phyloP scores from a whole-genome alignment of 2,113 vertebrate genomes.

The Rhipidura dahli region DNA sequence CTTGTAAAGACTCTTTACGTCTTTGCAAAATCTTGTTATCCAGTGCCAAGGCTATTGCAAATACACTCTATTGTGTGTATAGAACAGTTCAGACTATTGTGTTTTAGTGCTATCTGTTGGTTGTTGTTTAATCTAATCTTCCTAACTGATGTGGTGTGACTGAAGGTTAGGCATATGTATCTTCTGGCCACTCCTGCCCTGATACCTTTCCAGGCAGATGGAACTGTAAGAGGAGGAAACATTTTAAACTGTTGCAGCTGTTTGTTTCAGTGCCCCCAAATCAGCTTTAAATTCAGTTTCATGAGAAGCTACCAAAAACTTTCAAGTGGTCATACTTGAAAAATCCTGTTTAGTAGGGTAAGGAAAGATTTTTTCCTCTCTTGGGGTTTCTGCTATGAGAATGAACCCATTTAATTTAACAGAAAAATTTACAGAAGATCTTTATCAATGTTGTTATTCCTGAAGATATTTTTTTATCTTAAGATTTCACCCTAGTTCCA shows the following conservation, averaged over 20 bases:
- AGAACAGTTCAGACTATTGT: background rate
- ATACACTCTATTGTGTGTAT: background rate
- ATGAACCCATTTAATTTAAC: background rate
- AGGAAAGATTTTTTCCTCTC: background rate
- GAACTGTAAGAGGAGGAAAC: background rate
- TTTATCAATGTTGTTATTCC: background rate
- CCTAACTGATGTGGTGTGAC: background rate
- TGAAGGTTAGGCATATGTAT: background rate
- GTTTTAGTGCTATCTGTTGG: background rate
- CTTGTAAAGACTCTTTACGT: background rate
- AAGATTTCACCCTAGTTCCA: background rate
- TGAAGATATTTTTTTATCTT: background rate
- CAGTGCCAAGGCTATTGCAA: background rate
- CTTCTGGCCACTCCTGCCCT: background rate
- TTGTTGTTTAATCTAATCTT: background rate
- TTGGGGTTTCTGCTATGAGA: background rate
- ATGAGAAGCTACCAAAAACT: background rate
- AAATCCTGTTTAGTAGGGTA: background rate
- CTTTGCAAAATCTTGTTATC: background rate
- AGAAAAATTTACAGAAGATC: background rate
- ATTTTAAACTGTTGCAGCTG: background rate
- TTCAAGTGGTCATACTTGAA: fast-evolving
- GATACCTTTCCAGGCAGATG: background rate
- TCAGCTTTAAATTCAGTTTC: background rate
- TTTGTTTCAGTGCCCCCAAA: background rate